Evolutionary conservation across 2,113 vertebrate genomes (phyloP).

Genomic region (Perca schrenkii): DNA sequence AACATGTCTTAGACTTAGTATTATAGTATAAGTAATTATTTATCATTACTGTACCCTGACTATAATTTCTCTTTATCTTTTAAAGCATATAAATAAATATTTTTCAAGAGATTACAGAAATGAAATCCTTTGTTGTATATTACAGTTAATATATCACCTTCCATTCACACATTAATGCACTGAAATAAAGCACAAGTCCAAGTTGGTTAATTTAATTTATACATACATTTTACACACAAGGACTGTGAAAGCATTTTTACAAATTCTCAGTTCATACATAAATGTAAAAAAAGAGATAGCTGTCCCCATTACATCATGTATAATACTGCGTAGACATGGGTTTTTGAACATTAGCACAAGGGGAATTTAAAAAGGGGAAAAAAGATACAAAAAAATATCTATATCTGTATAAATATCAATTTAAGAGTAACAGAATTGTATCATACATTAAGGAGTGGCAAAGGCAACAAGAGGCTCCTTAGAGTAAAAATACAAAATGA

Average conservation of each 20-base stretch:
- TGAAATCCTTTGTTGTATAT: no score
- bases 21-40: no score
- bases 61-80: no score
- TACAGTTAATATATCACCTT: no score
- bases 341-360: constrained; percentile 80
- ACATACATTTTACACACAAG: constrained; percentile 88
- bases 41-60: no score
- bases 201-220: constrained; percentile 94
- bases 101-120: no score
- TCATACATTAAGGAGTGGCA: constrained; percentile 79
- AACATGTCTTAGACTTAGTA: no score
- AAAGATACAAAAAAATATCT: constrained; percentile 86
- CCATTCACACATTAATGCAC: not conserved
- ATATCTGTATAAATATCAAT: constrained; percentile 88
- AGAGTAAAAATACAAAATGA: constrained; percentile 80
- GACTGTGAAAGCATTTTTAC: constrained; percentile 90
- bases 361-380: constrained; percentile 38
- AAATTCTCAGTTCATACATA: constrained; percentile 91
- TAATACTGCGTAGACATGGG: constrained; percentile 84
- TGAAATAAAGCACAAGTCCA: constrained; percentile 83
- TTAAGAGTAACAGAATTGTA: constrained; percentile 84
- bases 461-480: constrained; percentile 66
- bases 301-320: constrained; percentile 80
- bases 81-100: no score
- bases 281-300: constrained; percentile 92